A percentile compares a stretch with the other conserved stretches of the same genome.
Evolutionary conservation across 2,797 vertebrate genomes (phyloP).

Genomic region (Cirrhinus molitorella): DNA sequence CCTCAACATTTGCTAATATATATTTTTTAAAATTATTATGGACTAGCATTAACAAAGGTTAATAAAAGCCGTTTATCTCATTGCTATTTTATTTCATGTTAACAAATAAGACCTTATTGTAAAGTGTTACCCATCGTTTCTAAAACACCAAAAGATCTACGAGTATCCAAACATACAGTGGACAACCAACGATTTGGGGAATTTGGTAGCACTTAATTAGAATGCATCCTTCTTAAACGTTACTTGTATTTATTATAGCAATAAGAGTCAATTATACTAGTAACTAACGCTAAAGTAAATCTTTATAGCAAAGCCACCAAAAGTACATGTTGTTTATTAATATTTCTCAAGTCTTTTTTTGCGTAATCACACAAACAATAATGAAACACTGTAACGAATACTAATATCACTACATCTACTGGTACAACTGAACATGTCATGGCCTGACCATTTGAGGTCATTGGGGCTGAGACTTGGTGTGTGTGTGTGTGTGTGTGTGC

Average conservation of each 20-base stretch:
- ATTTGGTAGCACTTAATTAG: neutral
- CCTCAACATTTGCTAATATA: neutral
- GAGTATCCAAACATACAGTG: neutral
- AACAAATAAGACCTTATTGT: neutral
- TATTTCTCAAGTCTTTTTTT: neutral
- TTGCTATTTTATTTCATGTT: neutral
- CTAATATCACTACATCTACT: neutral
- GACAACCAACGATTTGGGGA: neutral
- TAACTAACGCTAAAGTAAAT: neutral
- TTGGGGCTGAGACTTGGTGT: slow-evolving; percentile 57
- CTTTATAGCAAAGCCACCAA: neutral
- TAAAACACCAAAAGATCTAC: neutral
- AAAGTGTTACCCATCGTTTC: neutral
- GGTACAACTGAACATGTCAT: neutral
- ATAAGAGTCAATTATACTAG: neutral
- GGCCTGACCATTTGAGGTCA: neutral
- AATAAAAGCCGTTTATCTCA: neutral
- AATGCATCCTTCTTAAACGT: neutral
- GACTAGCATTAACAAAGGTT: neutral
- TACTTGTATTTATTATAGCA: neutral
- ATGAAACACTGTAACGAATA: too few species aligned
- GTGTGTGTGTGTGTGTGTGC: slow-evolving; percentile 12
- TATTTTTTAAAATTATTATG: neutral
- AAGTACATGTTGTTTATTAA: too few species aligned
- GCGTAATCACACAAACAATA: neutral